A percentile compares a stretch with the other conserved stretches of the same genome.
Conservation (phyloP, 2,888 invertebrate genomes). For the Drosophila stalkeri region DNA sequence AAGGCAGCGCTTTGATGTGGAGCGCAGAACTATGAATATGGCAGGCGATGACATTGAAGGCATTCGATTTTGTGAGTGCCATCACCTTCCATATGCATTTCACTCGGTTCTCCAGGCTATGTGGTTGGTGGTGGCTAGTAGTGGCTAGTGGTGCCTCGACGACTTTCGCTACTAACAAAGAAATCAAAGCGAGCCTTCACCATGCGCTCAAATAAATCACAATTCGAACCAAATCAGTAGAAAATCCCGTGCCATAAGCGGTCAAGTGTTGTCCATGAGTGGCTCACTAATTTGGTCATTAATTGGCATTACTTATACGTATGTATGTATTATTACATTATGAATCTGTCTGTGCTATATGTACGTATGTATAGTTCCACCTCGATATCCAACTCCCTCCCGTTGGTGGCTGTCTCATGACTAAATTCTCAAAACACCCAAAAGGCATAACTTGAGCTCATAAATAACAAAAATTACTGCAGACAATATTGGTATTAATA, state of each 20-base stretch:
- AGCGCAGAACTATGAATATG: constrained; percentile 68
- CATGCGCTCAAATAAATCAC: constrained; percentile 76
- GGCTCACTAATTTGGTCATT: constrained; percentile 80
- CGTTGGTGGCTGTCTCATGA: constrained; percentile 16
- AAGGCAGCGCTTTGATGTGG: constrained; percentile 73
- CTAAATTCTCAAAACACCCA: constrained; percentile 77
- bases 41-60: constrained; percentile 56
- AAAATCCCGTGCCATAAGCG: constrained; percentile 77
- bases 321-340: constrained; percentile 18
- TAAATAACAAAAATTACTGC: constrained; percentile 77
- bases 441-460: constrained; percentile 79
- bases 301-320: constrained; percentile 75
- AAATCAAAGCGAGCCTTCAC: constrained; percentile 76
- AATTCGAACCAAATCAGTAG: constrained; percentile 80
- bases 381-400: constrained; percentile 21
- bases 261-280: constrained; percentile 80
- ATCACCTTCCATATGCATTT: constrained; percentile 63
- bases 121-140: neutral
- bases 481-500: constrained; percentile 72
- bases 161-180: constrained; percentile 75
- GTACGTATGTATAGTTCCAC: constrained; percentile 23
- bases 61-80: constrained; percentile 64
- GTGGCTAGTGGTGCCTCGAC: constrained; percentile 22
- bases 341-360: constrained; percentile 10
- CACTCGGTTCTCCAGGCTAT: constrained; percentile 63